Evolutionary conservation across 1,140 invertebrate species (phyloP).

Genomic region (Drosophila parvula): DNA sequence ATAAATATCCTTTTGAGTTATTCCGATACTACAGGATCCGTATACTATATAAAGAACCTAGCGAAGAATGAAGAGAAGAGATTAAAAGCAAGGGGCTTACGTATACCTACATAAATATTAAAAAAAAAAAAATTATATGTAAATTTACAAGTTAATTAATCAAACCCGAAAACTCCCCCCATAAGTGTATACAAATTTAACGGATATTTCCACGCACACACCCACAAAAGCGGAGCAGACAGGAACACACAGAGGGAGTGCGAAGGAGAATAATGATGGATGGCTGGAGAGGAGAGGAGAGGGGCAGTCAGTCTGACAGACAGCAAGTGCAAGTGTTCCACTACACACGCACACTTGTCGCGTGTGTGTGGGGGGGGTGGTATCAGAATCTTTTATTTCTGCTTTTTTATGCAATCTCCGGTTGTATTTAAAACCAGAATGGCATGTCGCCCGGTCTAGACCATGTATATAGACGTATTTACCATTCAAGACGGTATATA

Average conservation of each 20-base stretch:
- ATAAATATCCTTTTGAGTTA: too few relatives aligned
- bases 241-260: constrained; percentile 27
- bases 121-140: too few relatives aligned
- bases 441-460: constrained; percentile 1
- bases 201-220: constrained; percentile 43
- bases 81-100: too few relatives aligned
- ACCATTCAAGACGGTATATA: neutral
- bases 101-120: neutral
- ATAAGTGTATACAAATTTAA: constrained; percentile 18
- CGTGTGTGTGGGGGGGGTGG: constrained; percentile 17
- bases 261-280: constrained; percentile 7
- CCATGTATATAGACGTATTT: neutral
- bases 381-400: constrained; percentile 21
- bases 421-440: constrained; percentile 23
- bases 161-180: neutral
- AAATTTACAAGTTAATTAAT: neutral
- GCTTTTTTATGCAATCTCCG: constrained; percentile 26
- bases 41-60: too few relatives aligned
- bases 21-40: too few relatives aligned
- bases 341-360: constrained; percentile 10
- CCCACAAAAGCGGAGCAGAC: constrained; percentile 19
- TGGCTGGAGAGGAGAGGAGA: neutral
- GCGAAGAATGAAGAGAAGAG: neutral
- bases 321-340: constrained; percentile 47
- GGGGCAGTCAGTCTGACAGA: constrained; percentile 21